Conservation (phyloP, 2,888 invertebrate genomes). For the Drosophila eohydei region DNA sequence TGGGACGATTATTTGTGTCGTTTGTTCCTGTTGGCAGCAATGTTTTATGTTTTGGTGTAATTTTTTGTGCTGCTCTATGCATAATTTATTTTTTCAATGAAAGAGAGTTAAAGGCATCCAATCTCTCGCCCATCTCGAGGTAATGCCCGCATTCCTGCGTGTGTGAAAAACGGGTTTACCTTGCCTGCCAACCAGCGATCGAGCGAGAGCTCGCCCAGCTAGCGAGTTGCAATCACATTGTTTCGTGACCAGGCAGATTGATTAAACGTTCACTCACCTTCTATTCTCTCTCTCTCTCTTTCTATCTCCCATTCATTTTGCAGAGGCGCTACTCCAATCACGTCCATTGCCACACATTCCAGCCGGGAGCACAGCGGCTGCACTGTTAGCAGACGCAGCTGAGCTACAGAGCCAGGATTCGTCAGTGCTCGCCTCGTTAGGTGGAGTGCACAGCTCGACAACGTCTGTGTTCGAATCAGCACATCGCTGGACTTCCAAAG, state of each 20-base stretch:
- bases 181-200: slow-evolving; percentile 37
- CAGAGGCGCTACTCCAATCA: slow-evolving; percentile 97
- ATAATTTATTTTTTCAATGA: slow-evolving; percentile 75
- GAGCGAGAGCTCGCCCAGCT: slow-evolving; percentile 7
- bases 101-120: slow-evolving; percentile 35
- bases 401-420: slow-evolving; percentile 73
- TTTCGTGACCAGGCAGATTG: slow-evolving; percentile 46
- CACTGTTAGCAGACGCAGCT: slow-evolving; percentile 70
- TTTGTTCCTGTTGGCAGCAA: slow-evolving; percentile 50
- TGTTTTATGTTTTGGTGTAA: slow-evolving; percentile 43
- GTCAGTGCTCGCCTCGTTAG: slow-evolving; percentile 67
- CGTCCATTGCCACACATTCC: slow-evolving; percentile 97
- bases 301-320: slow-evolving; percentile 38
- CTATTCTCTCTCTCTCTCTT: slow-evolving; percentile 6
- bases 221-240: slow-evolving; percentile 38
- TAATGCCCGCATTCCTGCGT: slow-evolving; percentile 69
- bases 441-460: slow-evolving; percentile 80
- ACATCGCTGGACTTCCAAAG: slow-evolving; percentile 97
- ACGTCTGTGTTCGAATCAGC: slow-evolving; percentile 85
- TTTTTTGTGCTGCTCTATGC: slow-evolving; percentile 65
- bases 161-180: slow-evolving; percentile 66
- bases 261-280: slow-evolving; percentile 49
- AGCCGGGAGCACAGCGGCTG: slow-evolving; percentile 78
- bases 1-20: slow-evolving; percentile 16
- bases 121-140: slow-evolving; percentile 43